Percentiles rank a stretch among this genome's conserved stretches.
These are phyloP conservation scores for Hypomesus transpacificus DNA, from an alignment of 2,113 vertebrate species.

Conservation along the genomic window DNA sequence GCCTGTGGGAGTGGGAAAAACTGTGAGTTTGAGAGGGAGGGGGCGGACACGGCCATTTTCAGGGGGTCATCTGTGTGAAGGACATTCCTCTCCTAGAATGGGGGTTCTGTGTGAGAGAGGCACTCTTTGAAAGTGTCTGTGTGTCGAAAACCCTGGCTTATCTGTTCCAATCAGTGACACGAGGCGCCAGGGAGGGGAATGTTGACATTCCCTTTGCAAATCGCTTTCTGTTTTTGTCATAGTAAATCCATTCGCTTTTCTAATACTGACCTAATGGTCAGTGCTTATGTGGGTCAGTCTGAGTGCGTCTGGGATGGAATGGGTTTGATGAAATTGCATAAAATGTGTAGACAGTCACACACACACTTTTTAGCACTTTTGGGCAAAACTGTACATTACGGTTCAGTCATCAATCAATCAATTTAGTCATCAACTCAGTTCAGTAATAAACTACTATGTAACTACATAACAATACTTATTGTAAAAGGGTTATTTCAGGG, in stretches of 20 bases:
- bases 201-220: neutral
- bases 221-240: neutral
- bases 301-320: no score
- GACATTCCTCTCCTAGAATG: conserved; percentile 13
- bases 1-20: conserved; percentile 39
- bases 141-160: neutral
- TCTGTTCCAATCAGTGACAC: neutral
- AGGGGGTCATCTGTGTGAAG: conserved; percentile 17
- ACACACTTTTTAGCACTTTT: no score
- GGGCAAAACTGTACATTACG: no score
- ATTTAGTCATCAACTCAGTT: no score
- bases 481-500: no score
- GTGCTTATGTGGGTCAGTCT: neutral
- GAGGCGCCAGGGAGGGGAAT: neutral
- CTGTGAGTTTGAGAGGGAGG: conserved; percentile 7
- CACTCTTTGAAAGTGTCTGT: neutral
- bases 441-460: no score
- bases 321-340: no score
- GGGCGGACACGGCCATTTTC: conserved; percentile 15
- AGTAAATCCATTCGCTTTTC: neutral
- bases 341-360: no score
- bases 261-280: neutral
- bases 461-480: no score
- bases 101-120: neutral
- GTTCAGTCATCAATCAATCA: no score